Conservation (phyloP, 2,888 invertebrate genomes). For the Melolontha melolontha region DNA sequence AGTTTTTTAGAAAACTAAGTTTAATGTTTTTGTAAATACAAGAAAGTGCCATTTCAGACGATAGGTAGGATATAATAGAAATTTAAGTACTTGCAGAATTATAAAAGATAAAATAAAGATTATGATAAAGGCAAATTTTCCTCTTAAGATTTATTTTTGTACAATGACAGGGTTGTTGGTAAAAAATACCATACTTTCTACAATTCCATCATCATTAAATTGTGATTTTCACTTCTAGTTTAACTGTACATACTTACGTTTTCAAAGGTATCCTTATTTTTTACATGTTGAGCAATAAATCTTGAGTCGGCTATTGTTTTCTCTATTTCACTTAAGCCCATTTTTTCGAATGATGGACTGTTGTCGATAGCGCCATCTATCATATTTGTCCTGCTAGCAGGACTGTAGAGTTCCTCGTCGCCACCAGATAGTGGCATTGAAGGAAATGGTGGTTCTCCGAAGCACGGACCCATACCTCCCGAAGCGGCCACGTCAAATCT, state of each 20-base stretch:
- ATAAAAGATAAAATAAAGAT: no score
- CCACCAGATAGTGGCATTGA: slow-evolving; percentile 79
- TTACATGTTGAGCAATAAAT: slow-evolving; percentile 95
- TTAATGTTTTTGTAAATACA: no score
- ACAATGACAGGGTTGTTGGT: no score
- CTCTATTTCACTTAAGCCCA: slow-evolving; percentile 87
- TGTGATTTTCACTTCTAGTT: no score
- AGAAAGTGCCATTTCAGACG: no score
- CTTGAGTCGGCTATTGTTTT: slow-evolving; percentile 92
- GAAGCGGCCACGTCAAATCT: slow-evolving; percentile 77
- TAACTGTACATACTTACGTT: slow-evolving; percentile 76
- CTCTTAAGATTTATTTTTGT: no score
- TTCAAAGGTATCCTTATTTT: slow-evolving; percentile 94
- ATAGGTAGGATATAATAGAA: no score
- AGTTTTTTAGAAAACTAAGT: no score
- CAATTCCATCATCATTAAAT: no score
- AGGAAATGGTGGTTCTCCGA: slow-evolving; percentile 76
- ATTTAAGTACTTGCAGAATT: no score
- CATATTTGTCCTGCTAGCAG: slow-evolving; percentile 66
- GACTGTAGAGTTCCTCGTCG: slow-evolving; percentile 86
- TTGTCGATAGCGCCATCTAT: slow-evolving; percentile 72
- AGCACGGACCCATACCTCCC: slow-evolving; percentile 72
- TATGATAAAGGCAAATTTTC: no score
- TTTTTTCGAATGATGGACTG: slow-evolving; percentile 86
- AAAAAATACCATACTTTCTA: no score